A percentile compares a stretch with the other conserved stretches of the same genome.
Evolutionary conservation across 2,797 vertebrate genomes (phyloP).

Genomic region (Clamator glandarius): DNA sequence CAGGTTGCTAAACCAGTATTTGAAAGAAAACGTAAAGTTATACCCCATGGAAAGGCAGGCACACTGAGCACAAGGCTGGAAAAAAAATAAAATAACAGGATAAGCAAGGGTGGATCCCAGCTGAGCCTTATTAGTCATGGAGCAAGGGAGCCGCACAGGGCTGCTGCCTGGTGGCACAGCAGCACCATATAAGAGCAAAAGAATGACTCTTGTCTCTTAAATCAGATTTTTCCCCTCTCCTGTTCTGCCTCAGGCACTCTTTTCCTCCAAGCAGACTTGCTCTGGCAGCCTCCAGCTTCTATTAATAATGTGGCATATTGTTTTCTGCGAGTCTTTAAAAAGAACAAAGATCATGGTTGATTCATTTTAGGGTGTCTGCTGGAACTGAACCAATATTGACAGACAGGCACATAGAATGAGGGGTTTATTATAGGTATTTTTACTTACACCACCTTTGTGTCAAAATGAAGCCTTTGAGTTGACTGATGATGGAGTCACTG

Average conservation of each 20-base stretch:
- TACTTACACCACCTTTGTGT: not conserved
- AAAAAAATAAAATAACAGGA: slow-evolving; percentile 48
- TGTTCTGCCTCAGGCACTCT: not conserved
- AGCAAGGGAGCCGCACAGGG: not conserved
- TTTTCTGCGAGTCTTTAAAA: not conserved
- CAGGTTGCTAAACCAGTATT: not conserved
- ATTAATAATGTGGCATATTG: rapidly evolving
- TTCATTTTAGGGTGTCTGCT: not conserved
- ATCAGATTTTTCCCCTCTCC: not conserved
- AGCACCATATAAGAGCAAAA: slow-evolving; percentile 64
- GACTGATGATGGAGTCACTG: not conserved
- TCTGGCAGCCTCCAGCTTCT: not conserved
- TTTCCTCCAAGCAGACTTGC: not conserved
- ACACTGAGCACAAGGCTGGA: not conserved
- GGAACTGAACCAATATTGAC: not conserved
- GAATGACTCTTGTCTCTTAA: not conserved
- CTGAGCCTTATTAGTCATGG: slow-evolving; percentile 40
- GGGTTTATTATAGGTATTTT: not conserved
- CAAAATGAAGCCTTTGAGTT: not conserved
- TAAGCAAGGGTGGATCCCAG: slow-evolving; percentile 51
- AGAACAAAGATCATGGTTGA: not conserved
- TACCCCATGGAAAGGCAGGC: not conserved
- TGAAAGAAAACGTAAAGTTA: rapidly evolving
- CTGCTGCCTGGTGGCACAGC: slow-evolving; percentile 8
- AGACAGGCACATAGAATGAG: not conserved